Base-by-base conservation (phyloP, 2,797 vertebrate species). In the Urophycis tenuis region DNA sequence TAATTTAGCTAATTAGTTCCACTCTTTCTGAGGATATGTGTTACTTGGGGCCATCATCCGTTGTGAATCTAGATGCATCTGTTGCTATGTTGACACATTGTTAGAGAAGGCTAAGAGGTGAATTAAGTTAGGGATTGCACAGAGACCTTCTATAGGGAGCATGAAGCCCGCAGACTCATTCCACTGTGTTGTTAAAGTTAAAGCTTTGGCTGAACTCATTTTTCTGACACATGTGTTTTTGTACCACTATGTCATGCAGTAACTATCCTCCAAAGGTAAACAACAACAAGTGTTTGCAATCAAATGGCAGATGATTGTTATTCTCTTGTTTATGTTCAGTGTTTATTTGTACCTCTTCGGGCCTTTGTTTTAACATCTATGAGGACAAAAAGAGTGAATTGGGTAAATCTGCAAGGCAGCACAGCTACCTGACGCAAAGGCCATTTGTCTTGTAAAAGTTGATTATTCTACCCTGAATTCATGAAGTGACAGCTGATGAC, bases 201-300 rank as follows among this genome's bases (percentile, higher is more conserved):
- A 53, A 22, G 60, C 60, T 60, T 25, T 60, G 53, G 53, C 60
- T 67, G 60, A 67, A 67, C 60, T 29, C 53, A 9, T 9, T 7
- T n/a, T 25, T 67, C 60, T 60, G 53, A 25, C 22, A 60, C 53
- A 25, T 60, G 53, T 22, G 53, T 60, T 60, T n/a, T 25, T 60
- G 25, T 9, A n/a, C 22, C 10, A 7, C 60, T 67, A 60, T 75
- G 0, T 78, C 29, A 80, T 4, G 34, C 31, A 73, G 53, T 22
- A 64, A 49, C 77, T 70, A 73, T 74, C 25, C 10, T 71, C 32
- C 71, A 35, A 74, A 49, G 32, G 75, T 71, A 82, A 85, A 81
- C 67, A 81, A n/a, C n/a, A n/a, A 76, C 76, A 82, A 77, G 39
- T 49, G 76, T 32, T 71, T 64, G n/a, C 33, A 73, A 71, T 81